phyloP scores from a whole-genome alignment of 2,797 vertebrate genomes.

The Varecia variegata region DNA sequence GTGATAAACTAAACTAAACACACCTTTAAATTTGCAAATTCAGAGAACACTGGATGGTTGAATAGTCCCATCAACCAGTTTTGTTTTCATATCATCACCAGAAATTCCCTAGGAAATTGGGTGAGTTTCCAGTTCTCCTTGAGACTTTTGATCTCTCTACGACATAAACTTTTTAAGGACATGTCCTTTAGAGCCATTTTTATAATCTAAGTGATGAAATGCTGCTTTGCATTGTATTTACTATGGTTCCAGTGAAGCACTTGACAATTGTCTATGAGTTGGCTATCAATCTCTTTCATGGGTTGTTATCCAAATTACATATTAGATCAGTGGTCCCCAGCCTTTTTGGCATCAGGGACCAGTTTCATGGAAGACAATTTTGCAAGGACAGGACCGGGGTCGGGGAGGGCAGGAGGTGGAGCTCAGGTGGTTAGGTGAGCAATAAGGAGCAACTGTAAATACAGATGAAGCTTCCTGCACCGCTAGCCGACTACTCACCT shows the following conservation, averaged over 20 bases:
- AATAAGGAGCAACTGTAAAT: too few relatives aligned
- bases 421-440: too few relatives aligned
- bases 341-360: too few relatives aligned
- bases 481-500: too few relatives aligned
- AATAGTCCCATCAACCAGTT: not conserved
- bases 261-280: not conserved
- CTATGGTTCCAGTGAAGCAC: not conserved
- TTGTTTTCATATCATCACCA: not conserved
- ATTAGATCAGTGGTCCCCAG: not conserved
- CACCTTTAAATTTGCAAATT: not conserved
- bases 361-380: too few relatives aligned
- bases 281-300: not conserved
- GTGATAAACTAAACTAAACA: not conserved
- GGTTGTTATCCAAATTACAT: slow-evolving; percentile 37
- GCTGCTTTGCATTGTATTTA: not conserved
- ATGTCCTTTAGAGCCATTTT: not conserved
- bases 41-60: not conserved
- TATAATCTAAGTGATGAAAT: not conserved
- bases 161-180: not conserved
- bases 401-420: too few relatives aligned
- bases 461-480: too few relatives aligned
- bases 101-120: not conserved
- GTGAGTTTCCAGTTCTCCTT: not conserved
- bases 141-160: not conserved
- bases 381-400: too few relatives aligned